These are phyloP conservation scores for Monodelphis domestica DNA, from an alignment of 2,797 vertebrate species.

Conservation along the genomic window DNA sequence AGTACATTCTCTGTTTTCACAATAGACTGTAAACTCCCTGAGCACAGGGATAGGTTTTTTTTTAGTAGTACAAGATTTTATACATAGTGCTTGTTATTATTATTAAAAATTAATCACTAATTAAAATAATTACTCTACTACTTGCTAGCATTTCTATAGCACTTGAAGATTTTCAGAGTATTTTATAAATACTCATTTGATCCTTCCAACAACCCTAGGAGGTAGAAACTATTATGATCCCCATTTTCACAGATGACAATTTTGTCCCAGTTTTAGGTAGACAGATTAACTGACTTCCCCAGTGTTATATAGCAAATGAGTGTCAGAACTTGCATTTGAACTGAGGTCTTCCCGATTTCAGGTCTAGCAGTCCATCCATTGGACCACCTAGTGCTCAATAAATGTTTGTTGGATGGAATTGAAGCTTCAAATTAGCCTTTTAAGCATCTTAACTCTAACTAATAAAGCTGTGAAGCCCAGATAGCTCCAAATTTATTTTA, in stretches of 20 bases:
- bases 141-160: not conserved
- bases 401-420: no score
- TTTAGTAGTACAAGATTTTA: not conserved
- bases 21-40: not conserved
- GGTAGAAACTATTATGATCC: not conserved
- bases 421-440: no score
- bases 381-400: not conserved
- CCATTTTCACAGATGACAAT: not conserved
- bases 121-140: not conserved
- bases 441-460: not conserved
- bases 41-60: not conserved
- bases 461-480: not conserved
- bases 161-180: not conserved
- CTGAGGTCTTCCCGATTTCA: not conserved
- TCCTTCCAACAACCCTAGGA: not conserved
- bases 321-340: not conserved
- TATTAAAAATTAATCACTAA: not conserved
- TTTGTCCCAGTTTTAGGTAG: not conserved
- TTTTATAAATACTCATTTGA: not conserved
- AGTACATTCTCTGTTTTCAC: not conserved
- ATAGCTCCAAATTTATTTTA: not conserved
- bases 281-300: not conserved
- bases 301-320: not conserved
- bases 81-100: not conserved
- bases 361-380: not conserved